Conservation (phyloP, 2,888 invertebrate genomes). For the Callimorpha dominula region DNA sequence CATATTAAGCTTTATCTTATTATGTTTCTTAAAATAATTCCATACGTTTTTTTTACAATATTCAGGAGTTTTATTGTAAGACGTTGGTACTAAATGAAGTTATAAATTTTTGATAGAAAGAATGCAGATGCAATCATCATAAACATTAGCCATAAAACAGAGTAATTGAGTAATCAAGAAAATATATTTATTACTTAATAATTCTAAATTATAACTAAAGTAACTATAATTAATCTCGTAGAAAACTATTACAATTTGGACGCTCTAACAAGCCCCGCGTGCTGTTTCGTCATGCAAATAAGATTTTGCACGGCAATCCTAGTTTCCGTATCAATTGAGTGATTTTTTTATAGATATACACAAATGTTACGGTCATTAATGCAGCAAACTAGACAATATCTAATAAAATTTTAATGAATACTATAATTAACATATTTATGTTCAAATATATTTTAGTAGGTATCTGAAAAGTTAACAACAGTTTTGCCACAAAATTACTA, state of each 20-base stretch:
- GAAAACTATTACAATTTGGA: neutral
- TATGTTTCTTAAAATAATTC: too few relatives aligned
- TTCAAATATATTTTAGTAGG: too few relatives aligned
- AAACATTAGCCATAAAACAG: slow-evolving; percentile 25
- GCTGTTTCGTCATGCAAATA: neutral
- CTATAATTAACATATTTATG: too few relatives aligned
- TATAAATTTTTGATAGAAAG: too few relatives aligned
- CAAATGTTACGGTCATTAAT: neutral
- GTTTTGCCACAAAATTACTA: too few relatives aligned
- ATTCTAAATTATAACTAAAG: too few relatives aligned
- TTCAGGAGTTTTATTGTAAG: too few relatives aligned
- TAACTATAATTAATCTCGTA: neutral
- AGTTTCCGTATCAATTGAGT: neutral
- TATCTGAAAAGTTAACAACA: too few relatives aligned
- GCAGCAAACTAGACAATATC: neutral
- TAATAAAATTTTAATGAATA: neutral
- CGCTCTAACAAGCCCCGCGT: neutral
- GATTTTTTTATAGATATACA: neutral
- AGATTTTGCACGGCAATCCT: neutral
- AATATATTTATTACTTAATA: too few relatives aligned
- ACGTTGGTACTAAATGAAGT: too few relatives aligned
- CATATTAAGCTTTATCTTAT: too few relatives aligned
- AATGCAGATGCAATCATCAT: slow-evolving; percentile 24
- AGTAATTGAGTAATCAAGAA: slow-evolving; percentile 37
- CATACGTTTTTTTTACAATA: too few relatives aligned